Evolutionary conservation across 2,113 vertebrate genomes (phyloP).

Genomic region (Ammospiza caudacuta): DNA sequence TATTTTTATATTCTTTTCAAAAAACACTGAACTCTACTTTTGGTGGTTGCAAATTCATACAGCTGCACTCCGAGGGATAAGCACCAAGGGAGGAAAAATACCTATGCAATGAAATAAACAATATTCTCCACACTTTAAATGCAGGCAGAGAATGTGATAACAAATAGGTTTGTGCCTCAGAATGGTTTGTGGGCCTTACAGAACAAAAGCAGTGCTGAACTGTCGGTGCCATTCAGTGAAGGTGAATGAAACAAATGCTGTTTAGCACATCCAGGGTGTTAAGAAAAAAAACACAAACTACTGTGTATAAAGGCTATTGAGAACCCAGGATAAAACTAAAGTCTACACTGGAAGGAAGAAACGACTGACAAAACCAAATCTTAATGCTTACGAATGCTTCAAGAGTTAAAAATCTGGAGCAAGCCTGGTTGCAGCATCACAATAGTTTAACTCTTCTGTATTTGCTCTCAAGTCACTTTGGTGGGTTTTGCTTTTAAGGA

Average conservation of each 20-base stretch:
- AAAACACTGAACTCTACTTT: background rate
- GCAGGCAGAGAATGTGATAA: background rate
- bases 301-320: background rate
- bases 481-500: background rate
- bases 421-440: background rate
- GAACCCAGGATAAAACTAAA: background rate
- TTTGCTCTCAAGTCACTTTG: background rate
- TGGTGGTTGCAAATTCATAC: background rate
- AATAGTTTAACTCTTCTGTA: background rate
- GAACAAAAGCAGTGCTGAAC: background rate
- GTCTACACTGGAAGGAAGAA: background rate
- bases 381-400: background rate
- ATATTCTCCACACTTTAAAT: background rate
- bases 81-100: background rate
- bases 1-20: background rate
- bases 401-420: background rate
- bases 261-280: background rate
- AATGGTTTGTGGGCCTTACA: background rate
- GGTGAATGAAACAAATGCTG: rapidly evolving
- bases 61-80: background rate
- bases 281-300: background rate
- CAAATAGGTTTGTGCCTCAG: background rate
- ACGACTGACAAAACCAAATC: background rate
- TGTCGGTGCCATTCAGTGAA: background rate
- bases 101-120: background rate